Percentiles rank a stretch among this genome's conserved stretches.
Evolutionary conservation across 2,797 vertebrate species (phyloP).

Genomic region (Percopsis omiscomaycus): DNA sequence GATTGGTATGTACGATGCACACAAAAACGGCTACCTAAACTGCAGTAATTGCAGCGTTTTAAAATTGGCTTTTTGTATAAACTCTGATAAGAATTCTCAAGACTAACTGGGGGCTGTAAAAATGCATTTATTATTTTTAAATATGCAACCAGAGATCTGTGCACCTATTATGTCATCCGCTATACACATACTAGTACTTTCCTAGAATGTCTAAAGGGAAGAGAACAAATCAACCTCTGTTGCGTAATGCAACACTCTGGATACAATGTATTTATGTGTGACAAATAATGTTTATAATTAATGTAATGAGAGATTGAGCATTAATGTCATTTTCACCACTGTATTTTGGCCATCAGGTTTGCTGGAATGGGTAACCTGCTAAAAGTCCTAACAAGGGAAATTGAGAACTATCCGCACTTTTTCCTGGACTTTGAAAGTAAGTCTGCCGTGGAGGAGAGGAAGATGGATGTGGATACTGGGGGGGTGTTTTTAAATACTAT

Average conservation of each 20-base stretch:
- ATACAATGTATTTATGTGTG: neutral
- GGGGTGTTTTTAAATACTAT: neutral
- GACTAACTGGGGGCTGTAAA: too few species aligned
- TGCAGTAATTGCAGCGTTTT: too few species aligned
- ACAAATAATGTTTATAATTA: neutral
- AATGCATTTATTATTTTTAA: too few species aligned
- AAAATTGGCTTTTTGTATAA: too few species aligned
- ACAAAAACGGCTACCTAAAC: neutral
- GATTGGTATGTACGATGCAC: neutral
- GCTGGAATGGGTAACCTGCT: constrained; percentile 99
- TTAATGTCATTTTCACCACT: constrained; percentile 42
- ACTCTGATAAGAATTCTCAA: too few species aligned
- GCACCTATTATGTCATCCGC: too few species aligned
- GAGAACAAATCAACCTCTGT: constrained; percentile 19
- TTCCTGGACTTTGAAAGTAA: constrained; percentile 99
- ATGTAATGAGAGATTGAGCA: neutral
- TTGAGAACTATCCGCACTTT: constrained; percentile 99
- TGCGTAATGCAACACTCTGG: neutral
- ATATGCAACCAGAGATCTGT: too few species aligned
- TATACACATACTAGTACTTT: neutral
- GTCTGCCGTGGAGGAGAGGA: constrained; percentile 66
- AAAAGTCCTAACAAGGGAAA: constrained; percentile 99
- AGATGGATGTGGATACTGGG: constrained; percentile 23
- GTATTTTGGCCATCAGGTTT: constrained; percentile 90
- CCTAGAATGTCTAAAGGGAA: neutral